These are phyloP conservation scores for Protomyctophum bolini DNA, from an alignment of 2,113 vertebrate species.

Conservation along the genomic window DNA sequence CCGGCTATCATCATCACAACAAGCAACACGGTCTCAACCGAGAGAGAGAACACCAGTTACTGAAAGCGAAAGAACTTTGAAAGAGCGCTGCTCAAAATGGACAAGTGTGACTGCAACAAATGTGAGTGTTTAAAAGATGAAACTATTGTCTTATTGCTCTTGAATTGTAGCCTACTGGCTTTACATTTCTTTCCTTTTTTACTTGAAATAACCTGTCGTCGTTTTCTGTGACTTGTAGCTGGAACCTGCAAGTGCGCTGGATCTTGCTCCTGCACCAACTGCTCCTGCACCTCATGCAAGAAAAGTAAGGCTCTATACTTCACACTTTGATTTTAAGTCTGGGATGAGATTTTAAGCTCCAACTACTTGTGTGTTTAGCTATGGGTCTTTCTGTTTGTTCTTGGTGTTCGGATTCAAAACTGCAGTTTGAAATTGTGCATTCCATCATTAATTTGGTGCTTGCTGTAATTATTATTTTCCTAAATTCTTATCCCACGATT, in stretches of 20 bases:
- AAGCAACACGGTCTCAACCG: not conserved
- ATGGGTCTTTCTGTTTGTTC: too few relatives aligned
- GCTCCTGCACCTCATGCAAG: conserved; percentile 85
- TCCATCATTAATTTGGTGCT: too few relatives aligned
- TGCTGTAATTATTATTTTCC: too few relatives aligned
- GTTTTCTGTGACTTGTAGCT: conserved; percentile 59
- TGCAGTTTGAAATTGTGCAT: too few relatives aligned
- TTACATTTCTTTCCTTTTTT: not conserved
- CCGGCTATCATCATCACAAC: rapidly evolving
- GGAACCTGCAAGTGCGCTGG: conserved; percentile 83
- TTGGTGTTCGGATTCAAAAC: too few relatives aligned
- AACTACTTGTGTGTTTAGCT: not conserved
- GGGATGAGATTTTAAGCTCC: not conserved
- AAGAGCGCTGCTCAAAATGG: conserved; percentile 55
- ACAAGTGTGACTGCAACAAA: conserved; percentile 79
- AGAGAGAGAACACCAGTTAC: rapidly evolving
- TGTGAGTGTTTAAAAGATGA: conserved; percentile 60
- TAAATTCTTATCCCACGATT: too few relatives aligned
- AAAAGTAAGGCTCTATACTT: conserved; percentile 77
- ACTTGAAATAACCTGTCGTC: rapidly evolving
- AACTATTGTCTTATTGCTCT: too few relatives aligned
- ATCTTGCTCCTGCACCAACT: conserved; percentile 86
- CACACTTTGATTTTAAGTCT: not conserved
- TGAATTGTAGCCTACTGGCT: conserved; percentile 68
- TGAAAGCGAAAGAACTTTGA: rapidly evolving